Evolutionary conservation across 2,888 invertebrate species (phyloP).

Genomic region (Oxyteleia sp.): DNA sequence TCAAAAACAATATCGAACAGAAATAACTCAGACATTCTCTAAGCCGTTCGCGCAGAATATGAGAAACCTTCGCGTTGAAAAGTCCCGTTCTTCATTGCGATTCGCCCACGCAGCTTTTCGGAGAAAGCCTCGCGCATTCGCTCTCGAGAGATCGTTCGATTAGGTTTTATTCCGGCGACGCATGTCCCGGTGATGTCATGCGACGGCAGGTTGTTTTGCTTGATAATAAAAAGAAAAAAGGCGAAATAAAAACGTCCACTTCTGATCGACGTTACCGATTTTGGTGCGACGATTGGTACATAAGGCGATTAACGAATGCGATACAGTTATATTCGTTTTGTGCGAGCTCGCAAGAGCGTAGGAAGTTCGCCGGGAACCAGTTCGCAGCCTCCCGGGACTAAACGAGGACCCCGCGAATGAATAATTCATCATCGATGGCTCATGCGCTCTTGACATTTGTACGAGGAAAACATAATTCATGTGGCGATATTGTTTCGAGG

Average conservation of each 20-base stretch:
- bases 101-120: slow-evolving; percentile 77
- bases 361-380: slow-evolving; percentile 63
- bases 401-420: slow-evolving; percentile 65
- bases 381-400: slow-evolving; percentile 60
- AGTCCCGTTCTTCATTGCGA: slow-evolving; percentile 72
- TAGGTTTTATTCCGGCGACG: slow-evolving; percentile 39
- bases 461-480: slow-evolving; percentile 58
- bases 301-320: slow-evolving; percentile 68
- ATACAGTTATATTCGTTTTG: slow-evolving; percentile 69
- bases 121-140: slow-evolving; percentile 67
- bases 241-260: slow-evolving; percentile 1
- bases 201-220: slow-evolving; percentile 50
- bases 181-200: slow-evolving; percentile 62
- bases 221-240: slow-evolving; percentile 28
- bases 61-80: slow-evolving; percentile 46
- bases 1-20: slow-evolving; percentile 20
- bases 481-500: slow-evolving; percentile 33
- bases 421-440: slow-evolving; percentile 71
- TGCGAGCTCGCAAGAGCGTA: slow-evolving; percentile 52
- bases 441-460: slow-evolving; percentile 64
- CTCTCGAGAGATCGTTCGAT: slow-evolving; percentile 44
- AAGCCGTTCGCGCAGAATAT: slow-evolving; percentile 23
- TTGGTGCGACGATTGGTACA: slow-evolving; percentile 66
- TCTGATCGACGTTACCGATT: slow-evolving; percentile 58
- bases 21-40: slow-evolving; percentile 31